Evolutionary conservation across 2,113 vertebrate genomes (phyloP), one percentile per base, ranked within the genome.

Genomic region (rat (Rattus norvegicus)): DNA sequence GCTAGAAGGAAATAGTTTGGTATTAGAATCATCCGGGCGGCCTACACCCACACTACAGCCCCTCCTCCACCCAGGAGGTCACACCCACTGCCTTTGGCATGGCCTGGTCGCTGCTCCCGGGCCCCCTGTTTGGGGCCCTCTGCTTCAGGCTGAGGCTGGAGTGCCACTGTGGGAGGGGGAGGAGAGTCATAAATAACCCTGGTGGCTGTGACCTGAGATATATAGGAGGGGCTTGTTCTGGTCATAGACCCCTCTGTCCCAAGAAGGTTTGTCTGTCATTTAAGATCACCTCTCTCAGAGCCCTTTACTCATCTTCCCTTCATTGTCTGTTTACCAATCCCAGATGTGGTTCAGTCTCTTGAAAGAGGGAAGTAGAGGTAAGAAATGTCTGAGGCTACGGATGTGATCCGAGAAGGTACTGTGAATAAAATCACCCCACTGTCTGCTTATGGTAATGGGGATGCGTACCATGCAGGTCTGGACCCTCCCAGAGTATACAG

Each of bases 151-250:
- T 19, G 65, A 91, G 93, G 91, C 95, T 39, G 2, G 88, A 93
- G 97, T 77, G 73, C 93, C 3, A 75, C 84, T 63, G 67, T 72
- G 56, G 91, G 83, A 84, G 88, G 91, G 90, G 94, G 93, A 65
- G 95, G 94, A 90, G 90, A 93, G 93, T 97, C 97, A 97, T 98
- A 97, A 97, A 97, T 97, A 97, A 97, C 97, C 93, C 11, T 79
- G 85, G 89, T 47, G 93, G 95, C 94, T 1, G 83, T 95, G 97
- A 98, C 97, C 97, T 30, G 69, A 96, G 97, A 96, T 84, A n/a
- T 97, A 95, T 95, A 90, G 8, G 52, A 65, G 65, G 87, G 96
- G 97, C 93, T 79, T 90, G 47, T 90, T 73, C 69, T 30, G 86
- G 94, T 85, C 69, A 19, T 52, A 90, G 91, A 88, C 94, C 87